Evolutionary conservation across 2,797 vertebrate genomes (phyloP), one percentile per base, ranked within the genome.

Genomic region (Capromys pilorides): DNA sequence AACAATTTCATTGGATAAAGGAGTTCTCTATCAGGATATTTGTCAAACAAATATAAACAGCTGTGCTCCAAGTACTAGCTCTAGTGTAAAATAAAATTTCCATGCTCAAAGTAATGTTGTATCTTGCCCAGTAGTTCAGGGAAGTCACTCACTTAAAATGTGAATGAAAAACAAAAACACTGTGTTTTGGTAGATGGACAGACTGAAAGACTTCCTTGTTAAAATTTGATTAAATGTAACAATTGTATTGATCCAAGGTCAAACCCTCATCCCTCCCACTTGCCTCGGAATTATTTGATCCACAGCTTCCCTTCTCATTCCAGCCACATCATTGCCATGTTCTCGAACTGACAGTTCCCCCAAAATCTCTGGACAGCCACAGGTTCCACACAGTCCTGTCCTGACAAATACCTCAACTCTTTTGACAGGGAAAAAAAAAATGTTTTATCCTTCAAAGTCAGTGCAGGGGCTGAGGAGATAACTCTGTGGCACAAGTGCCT

Each of bases 361-460:
- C 19, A 80, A 85, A 86, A 24, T 62, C 39, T 90, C 1, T 19
- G 22, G 24, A 45, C 24, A 39, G 36, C 45, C 79, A 49, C 66
- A 69, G 57, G 11, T 49, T 89, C 66, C 21, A 31, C 67, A 36
- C 51, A 71, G 73, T 66, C 41, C 49, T 41, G 1, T 1, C n/a
- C 28, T 77, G 77, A 97, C 80, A 93, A 97, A 79, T 22, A 22
- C 51, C 69, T 89, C 92, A 80, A 57, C 75, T 96, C 86, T 85
- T 85, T 96, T 97, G 82, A 71, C 89, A 95, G 62, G 57, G 67
- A 88, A 19, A 57, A 73, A 91, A 79, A 83, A 75, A 90, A 90
- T 31, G 73, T 41, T 54, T 90, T 71, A 80, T 73, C 22, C 21
- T 87, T 96, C 89, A 84, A 94, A 83, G 26, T 45, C 49, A 54